phyloP scores from a whole-genome alignment of 2,888 invertebrate species.

The Cancer borealis region DNA sequence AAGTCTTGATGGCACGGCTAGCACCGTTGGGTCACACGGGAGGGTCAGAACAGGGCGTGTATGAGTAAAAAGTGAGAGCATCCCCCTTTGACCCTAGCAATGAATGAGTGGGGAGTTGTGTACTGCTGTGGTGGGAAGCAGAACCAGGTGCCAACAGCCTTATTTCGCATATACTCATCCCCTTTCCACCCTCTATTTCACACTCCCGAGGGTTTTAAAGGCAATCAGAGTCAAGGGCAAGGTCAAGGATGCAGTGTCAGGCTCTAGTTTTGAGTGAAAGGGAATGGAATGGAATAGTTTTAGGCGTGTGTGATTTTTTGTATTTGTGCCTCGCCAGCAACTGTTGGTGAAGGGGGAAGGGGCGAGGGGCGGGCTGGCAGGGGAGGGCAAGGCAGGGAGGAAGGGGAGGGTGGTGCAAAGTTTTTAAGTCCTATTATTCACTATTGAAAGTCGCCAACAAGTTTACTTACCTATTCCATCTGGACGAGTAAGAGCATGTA shows the following conservation, averaged over 20 bases:
- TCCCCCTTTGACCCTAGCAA: constrained; percentile 30
- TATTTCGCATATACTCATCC: neutral
- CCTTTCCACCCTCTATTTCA: neutral
- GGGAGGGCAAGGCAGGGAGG: neutral
- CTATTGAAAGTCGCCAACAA: neutral
- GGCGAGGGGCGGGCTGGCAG: constrained; percentile 21
- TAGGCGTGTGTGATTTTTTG: neutral
- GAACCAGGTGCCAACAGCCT: neutral
- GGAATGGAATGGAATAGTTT: neutral
- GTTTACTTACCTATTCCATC: neutral
- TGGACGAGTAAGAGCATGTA: neutral
- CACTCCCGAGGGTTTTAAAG: neutral
- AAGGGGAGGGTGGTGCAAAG: constrained; percentile 18
- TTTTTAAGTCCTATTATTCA: neutral
- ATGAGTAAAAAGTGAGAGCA: neutral
- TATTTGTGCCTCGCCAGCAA: constrained; percentile 8
- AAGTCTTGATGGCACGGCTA: neutral
- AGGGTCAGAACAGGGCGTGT: neutral
- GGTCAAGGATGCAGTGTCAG: neutral
- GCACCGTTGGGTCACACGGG: neutral
- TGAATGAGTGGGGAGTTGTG: constrained; percentile 66
- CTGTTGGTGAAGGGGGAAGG: constrained; percentile 39
- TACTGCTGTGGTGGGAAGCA: constrained; percentile 39
- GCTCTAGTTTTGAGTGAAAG: neutral
- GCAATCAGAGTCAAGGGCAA: neutral